Conservation (phyloP, 2,797 vertebrate species). For the Platalea minor region DNA sequence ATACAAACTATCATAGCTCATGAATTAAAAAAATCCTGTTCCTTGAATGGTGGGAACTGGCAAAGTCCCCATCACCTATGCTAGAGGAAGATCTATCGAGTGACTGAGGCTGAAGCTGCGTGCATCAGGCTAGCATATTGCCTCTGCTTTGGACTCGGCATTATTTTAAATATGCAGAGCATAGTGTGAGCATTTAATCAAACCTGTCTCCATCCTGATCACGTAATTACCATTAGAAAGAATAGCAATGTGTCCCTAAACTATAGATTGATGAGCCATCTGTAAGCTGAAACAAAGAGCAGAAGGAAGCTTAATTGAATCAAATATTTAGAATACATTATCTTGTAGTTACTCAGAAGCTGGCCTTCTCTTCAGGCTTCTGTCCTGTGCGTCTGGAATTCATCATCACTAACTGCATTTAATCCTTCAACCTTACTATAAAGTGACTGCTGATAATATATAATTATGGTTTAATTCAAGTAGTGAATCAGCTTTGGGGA, state of each 20-base stretch:
- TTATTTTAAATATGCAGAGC: conserved; percentile 46
- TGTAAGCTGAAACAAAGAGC: conserved; percentile 66
- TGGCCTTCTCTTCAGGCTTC: conserved; percentile 42
- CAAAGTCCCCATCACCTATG: neutral
- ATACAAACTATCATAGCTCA: neutral
- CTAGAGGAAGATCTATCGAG: neutral
- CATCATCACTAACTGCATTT: conserved; percentile 46
- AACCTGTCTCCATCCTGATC: conserved; percentile 56
- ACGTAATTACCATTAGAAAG: conserved; percentile 66
- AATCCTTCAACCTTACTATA: conserved; percentile 35
- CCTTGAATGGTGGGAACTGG: neutral
- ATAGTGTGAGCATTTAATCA: conserved; percentile 44
- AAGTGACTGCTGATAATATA: conserved; percentile 48
- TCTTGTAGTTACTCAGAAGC: conserved; percentile 35
- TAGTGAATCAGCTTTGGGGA: neutral
- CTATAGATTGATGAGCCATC: conserved; percentile 67
- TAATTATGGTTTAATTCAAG: conserved; percentile 51
- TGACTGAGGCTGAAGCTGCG: neutral
- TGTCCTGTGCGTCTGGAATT: conserved; percentile 53
- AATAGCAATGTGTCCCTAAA: conserved; percentile 56
- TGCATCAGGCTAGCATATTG: neutral
- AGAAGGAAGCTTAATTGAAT: conserved; percentile 69
- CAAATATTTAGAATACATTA: conserved; percentile 66
- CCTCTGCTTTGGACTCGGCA: neutral
- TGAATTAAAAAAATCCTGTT: neutral